Percentiles rank a stretch among this genome's conserved stretches.
Conservation (phyloP, 2,113 vertebrate genomes). For the Formicarius rufipectus region DNA sequence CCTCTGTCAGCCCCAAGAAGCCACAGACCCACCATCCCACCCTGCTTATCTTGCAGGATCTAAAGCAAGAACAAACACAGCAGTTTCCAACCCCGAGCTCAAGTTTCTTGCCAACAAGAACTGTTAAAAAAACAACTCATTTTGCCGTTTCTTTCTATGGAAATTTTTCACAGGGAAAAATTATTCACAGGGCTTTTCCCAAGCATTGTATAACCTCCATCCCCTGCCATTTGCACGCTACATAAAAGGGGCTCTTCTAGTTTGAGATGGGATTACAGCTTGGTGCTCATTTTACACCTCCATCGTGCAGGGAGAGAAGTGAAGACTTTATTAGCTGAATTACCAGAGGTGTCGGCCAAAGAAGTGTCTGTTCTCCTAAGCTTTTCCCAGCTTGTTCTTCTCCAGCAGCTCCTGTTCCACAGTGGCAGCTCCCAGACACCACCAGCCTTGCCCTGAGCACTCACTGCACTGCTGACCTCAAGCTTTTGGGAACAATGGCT, state of each 20-base stretch:
- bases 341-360: not conserved
- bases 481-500: not conserved
- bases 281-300: not conserved
- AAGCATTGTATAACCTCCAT: not conserved
- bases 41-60: conserved; percentile 26
- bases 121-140: conserved; percentile 17
- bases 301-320: not conserved
- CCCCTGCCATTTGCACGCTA: not conserved
- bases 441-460: not conserved
- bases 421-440: not conserved
- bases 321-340: not conserved
- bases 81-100: not conserved
- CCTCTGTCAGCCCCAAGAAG: not conserved
- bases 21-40: not conserved
- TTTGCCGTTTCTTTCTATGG: conserved; percentile 57
- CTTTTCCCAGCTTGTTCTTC: not conserved
- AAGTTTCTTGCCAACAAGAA: conserved; percentile 49
- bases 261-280: not conserved
- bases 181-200: conserved; percentile 20
- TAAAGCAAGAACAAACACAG: conserved; percentile 32
- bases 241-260: not conserved
- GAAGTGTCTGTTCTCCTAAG: not conserved
- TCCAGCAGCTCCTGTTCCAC: not conserved
- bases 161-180: not conserved
- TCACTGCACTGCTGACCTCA: not conserved